phyloP scores from a whole-genome alignment of 2,888 invertebrate genomes.

The Melitaea athalia region DNA sequence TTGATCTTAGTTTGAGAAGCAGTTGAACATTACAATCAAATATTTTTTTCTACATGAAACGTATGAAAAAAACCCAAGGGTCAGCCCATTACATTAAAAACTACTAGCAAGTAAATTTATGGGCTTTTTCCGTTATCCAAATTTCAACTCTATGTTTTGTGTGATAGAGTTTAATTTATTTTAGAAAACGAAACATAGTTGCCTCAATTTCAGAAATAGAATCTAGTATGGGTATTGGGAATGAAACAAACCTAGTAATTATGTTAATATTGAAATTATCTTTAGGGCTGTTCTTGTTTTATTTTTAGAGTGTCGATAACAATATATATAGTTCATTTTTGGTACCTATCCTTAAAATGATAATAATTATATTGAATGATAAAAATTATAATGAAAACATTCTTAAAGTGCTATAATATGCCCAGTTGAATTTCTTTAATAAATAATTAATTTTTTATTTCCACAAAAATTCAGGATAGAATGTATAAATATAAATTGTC shows the following conservation, averaged over 20 bases:
- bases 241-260: conserved; percentile 43
- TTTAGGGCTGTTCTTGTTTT: conserved; percentile 36
- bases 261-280: conserved; percentile 37
- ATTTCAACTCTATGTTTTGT: not conserved
- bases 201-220: conserved; percentile 45
- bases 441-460: too few species aligned
- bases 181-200: conserved; percentile 34
- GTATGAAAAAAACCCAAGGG: conserved; percentile 34
- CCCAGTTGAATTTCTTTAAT: too few species aligned
- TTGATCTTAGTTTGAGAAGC: conserved; percentile 15
- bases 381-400: too few species aligned
- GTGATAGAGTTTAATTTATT: not conserved
- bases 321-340: not conserved
- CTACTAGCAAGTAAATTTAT: conserved; percentile 28
- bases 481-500: too few species aligned
- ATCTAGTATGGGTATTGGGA: conserved; percentile 42
- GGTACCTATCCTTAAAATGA: too few species aligned
- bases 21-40: conserved; percentile 26
- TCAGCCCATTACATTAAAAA: conserved; percentile 50
- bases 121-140: conserved; percentile 6
- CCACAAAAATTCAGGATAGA: too few species aligned
- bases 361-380: too few species aligned
- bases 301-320: not conserved
- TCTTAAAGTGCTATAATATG: too few species aligned
- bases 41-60: conserved; percentile 21